Conservation (phyloP, 2,797 vertebrate genomes). For the Lutjanus argentimaculatus region DNA sequence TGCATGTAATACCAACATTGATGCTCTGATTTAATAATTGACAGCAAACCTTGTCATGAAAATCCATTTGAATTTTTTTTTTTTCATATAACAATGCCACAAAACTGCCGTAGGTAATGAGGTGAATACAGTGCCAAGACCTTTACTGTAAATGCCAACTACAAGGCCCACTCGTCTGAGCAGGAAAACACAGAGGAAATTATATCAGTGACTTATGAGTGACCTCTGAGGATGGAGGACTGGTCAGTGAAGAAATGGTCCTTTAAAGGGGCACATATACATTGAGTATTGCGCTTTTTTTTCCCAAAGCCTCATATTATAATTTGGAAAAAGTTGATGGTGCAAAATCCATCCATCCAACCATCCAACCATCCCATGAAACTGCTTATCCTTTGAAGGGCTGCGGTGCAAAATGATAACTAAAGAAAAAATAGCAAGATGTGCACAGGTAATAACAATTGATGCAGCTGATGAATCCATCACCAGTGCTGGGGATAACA, state of each 20-base stretch:
- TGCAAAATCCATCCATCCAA: background rate
- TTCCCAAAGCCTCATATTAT: background rate
- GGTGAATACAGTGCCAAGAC: slow-evolving; percentile 11
- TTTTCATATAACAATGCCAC: background rate
- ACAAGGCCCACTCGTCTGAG: background rate
- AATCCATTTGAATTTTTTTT: background rate
- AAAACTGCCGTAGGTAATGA: slow-evolving; percentile 5
- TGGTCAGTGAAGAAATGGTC: background rate
- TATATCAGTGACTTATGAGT: background rate
- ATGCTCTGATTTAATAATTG: slow-evolving; percentile 18
- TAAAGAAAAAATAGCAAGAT: background rate
- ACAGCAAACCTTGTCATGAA: slow-evolving; percentile 10
- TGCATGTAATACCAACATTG: background rate
- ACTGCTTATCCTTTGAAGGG: too few species aligned
- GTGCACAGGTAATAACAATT: background rate
- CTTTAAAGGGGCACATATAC: background rate
- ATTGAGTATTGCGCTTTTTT: background rate
- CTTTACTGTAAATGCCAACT: slow-evolving; percentile 40
- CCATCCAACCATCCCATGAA: too few species aligned
- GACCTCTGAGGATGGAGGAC: slow-evolving; percentile 24
- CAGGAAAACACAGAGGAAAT: slow-evolving; percentile 23
- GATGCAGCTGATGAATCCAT: background rate
- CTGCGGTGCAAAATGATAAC: background rate
- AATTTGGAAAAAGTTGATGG: background rate
- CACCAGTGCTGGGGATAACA: too few species aligned